Evolutionary conservation across 2,888 invertebrate genomes (phyloP).

Genomic region (Ormyrus rosae): DNA sequence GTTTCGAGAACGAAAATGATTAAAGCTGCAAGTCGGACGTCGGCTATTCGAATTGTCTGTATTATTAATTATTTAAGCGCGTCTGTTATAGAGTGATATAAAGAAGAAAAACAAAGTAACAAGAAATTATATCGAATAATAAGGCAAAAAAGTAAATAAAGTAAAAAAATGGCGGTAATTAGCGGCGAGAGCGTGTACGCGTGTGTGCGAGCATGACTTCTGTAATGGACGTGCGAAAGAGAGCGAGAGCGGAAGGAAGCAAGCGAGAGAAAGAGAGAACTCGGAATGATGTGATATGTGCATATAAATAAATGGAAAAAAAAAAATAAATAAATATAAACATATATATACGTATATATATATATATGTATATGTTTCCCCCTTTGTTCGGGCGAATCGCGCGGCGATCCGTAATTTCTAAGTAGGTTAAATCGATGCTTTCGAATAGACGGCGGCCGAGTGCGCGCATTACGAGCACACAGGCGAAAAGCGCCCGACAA

Average conservation of each 20-base stretch:
- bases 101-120: slow-evolving; percentile 5
- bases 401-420: slow-evolving; percentile 47
- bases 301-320: neutral
- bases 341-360: slow-evolving; percentile 34
- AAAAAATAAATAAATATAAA: neutral
- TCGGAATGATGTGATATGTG: slow-evolving; percentile 46
- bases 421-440: slow-evolving; percentile 55
- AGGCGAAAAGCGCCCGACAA: slow-evolving; percentile 21
- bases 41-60: slow-evolving; percentile 17
- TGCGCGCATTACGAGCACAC: slow-evolving; percentile 11
- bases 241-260: neutral
- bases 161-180: slow-evolving; percentile 24
- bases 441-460: slow-evolving; percentile 34
- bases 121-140: slow-evolving; percentile 17
- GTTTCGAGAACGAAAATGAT: neutral
- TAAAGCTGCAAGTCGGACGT: slow-evolving; percentile 14
- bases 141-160: slow-evolving; percentile 7
- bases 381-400: slow-evolving; percentile 44
- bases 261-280: slow-evolving; percentile 1
- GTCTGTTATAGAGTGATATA: slow-evolving; percentile 49
- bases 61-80: slow-evolving; percentile 40
- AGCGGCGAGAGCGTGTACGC: slow-evolving; percentile 17
- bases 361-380: slow-evolving; percentile 18
- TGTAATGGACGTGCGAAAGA: no score
- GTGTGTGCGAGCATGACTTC: no score